Percentiles rank a stretch among this genome's conserved stretches.
These are phyloP conservation scores for Monarcha castaneiventris DNA, from an alignment of 2,113 vertebrate genomes.

Conservation along the genomic window DNA sequence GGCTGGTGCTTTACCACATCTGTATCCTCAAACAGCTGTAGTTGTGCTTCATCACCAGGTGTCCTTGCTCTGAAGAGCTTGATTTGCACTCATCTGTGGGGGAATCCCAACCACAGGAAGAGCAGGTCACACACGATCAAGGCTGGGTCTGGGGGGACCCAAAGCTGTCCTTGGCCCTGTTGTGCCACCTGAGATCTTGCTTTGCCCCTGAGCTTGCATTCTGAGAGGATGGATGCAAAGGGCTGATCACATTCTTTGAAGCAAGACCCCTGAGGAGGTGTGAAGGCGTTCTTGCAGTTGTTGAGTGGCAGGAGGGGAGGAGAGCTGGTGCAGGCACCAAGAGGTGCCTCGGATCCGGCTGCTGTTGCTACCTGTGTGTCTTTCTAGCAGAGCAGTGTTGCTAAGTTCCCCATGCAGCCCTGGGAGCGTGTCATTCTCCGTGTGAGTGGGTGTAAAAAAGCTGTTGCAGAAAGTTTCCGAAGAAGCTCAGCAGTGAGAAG, in stretches of 20 bases:
- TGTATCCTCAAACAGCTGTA: not conserved
- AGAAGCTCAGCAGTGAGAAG: not conserved
- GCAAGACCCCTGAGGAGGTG: rapidly evolving
- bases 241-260: not conserved
- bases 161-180: not conserved
- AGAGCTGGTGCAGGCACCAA: not conserved
- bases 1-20: not conserved
- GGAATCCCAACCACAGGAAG: not conserved
- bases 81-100: not conserved
- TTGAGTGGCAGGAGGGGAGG: not conserved
- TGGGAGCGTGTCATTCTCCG: not conserved
- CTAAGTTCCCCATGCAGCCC: not conserved
- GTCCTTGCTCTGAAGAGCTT: not conserved
- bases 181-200: not conserved
- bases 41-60: not conserved
- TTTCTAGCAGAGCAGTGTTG: not conserved
- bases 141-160: not conserved
- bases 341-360: not conserved
- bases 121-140: not conserved
- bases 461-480: constrained; percentile 35
- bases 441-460: not conserved
- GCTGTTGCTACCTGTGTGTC: not conserved
- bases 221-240: not conserved
- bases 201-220: not conserved
- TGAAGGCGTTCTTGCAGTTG: not conserved